Evolutionary conservation across 2,113 vertebrate genomes (phyloP), one percentile per base, ranked within the genome.

Genomic region (Eublepharis macularius): DNA sequence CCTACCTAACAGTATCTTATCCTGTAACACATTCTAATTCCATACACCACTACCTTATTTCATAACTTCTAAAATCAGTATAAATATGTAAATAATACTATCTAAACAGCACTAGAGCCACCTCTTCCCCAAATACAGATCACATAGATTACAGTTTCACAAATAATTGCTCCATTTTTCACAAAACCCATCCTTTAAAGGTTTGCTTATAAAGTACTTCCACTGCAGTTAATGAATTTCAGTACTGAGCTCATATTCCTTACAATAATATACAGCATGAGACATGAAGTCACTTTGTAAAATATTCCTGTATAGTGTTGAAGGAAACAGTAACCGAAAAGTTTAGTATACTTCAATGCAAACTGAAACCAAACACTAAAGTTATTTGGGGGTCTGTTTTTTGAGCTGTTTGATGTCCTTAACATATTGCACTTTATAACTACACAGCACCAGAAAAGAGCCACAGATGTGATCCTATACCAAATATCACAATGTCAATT

Each of bases 311-410:
- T 80, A 80, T 32, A 72, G 65, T 21, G 3, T 47, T 43, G 83
- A 51, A 34, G 76, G 60, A 34, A 79, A 83, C 86, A 66, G 76
- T 73, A 77, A 87, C 45, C 29, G n/a, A 87, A 90, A 91, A 84
- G 16, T 77, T 81, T 60, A 63, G 6, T 14, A 73, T 43, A 2
- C 26, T 29, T 45, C 26, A 36, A 45, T 11, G 43, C 10, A 89
- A 81, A 84, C 72, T 90, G 47, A 76, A 88, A 85, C 84, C 0
- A 1, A 17, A 34, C 45, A 39, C 80, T 81, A 68, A 76, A 43
- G 24, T 74, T 74, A 49, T 54, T 89, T 76, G 68, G 66, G 70
- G 41, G 69, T 29, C 9, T 34, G 2, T 0, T 1, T 41, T 81
- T 65, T 39, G 83, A 87, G 4, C 3, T 10, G 24, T 41, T 74